Conservation (phyloP, 23 tunicate species). For the Phallusia fumigata region DNA sequence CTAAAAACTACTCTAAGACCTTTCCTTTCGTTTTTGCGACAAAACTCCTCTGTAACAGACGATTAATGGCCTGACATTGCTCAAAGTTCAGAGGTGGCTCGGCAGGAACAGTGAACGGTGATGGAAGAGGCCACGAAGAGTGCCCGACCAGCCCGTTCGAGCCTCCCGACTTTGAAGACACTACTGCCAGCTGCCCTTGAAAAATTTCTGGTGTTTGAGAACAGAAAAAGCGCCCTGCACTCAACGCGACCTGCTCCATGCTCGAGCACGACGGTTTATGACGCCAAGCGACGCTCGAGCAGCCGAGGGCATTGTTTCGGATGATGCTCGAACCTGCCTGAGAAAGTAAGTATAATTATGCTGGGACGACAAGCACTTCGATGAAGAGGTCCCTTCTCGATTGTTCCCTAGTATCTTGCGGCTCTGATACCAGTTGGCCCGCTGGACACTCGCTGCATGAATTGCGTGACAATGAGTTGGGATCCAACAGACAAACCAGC, state of each 20-base stretch:
- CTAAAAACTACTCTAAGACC: too few relatives aligned
- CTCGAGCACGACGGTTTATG: background rate
- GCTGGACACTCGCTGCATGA: too few relatives aligned
- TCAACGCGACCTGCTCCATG: background rate
- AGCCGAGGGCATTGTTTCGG: background rate
- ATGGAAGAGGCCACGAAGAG: background rate
- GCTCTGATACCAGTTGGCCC: too few relatives aligned
- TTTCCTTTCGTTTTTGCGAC: too few relatives aligned
- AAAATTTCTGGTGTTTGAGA: background rate
- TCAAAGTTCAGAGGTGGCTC: too few relatives aligned
- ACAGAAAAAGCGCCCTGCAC: background rate
- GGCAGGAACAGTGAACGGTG: background rate
- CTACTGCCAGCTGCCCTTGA: background rate
- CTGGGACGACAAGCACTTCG: background rate
- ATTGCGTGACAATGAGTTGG: too few relatives aligned
- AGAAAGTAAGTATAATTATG: conserved; percentile 13
- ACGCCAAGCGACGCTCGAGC: background rate
- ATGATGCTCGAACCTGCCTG: background rate
- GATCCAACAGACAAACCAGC: too few relatives aligned
- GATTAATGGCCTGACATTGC: too few relatives aligned
- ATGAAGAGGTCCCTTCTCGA: background rate
- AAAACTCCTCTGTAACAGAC: too few relatives aligned
- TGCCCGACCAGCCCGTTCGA: background rate
- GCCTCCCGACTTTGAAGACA: background rate
- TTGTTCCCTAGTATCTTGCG: background rate